Evolutionary conservation across 2,797 vertebrate genomes (phyloP).

Genomic region (Acipenser transmontanus): DNA sequence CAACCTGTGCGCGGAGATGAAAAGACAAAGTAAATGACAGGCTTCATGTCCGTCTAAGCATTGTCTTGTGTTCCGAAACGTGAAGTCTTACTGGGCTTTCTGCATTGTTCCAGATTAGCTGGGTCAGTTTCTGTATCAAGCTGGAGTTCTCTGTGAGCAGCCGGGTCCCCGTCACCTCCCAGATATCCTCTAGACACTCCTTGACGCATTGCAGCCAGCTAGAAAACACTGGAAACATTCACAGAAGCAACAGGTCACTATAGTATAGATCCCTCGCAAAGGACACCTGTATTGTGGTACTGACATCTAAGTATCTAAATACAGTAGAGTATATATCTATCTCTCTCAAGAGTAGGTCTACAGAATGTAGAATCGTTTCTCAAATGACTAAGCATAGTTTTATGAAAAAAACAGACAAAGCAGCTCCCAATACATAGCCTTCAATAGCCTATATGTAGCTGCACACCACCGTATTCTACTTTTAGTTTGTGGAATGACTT

Average conservation of each 20-base stretch:
- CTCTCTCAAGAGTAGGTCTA: background rate
- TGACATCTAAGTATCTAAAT: background rate
- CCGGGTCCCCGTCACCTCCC: conserved; percentile 39
- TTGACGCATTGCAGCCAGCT: conserved; percentile 74
- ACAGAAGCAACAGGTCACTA: background rate
- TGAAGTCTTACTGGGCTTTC: conserved; percentile 69
- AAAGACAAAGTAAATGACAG: background rate
- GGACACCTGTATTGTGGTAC: background rate
- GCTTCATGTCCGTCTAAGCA: background rate
- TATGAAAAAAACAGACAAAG: too few relatives aligned
- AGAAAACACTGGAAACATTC: conserved; percentile 54
- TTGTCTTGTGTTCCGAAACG: background rate
- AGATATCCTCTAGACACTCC: conserved; percentile 56
- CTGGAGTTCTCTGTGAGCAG: conserved; percentile 46
- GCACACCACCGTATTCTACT: too few relatives aligned
- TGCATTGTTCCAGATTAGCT: conserved; percentile 72
- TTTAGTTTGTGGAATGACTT: too few relatives aligned
- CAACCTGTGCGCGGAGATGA: conserved; percentile 49
- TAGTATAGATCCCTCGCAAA: conserved; percentile 20
- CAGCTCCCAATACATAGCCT: too few relatives aligned
- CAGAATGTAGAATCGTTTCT: background rate
- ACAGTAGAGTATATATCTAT: background rate
- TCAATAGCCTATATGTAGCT: too few relatives aligned
- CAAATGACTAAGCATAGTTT: too few relatives aligned
- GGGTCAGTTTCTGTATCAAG: conserved; percentile 50